Conservation (phyloP, 2,888 invertebrate species). For the Hoplodrina ambigua region DNA sequence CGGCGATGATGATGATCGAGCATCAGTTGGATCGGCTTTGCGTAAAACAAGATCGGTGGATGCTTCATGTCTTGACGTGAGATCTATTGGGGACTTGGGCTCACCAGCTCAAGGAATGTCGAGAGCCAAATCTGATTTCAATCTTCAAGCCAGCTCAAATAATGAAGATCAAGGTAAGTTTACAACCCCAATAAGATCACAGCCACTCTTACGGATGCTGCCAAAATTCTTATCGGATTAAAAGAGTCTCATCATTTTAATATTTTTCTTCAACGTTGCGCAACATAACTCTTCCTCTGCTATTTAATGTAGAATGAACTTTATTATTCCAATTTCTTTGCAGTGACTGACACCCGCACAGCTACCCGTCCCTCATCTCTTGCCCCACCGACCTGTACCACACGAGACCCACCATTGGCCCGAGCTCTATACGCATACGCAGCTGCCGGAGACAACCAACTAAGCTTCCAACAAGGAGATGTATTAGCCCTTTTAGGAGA, state of each 20-base stretch:
- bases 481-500: conserved; percentile 96
- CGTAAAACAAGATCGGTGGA: conserved; percentile 97
- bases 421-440: conserved; percentile 97
- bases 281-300: too few relatives aligned
- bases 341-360: conserved; percentile 80
- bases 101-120: conserved; percentile 92
- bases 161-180: conserved; percentile 92
- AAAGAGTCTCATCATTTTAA: too few relatives aligned
- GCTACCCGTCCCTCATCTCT: conserved; percentile 92
- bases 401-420: conserved; percentile 94
- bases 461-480: conserved; percentile 97
- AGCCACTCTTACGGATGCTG: not conserved
- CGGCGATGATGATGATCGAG: conserved; percentile 93
- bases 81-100: conserved; percentile 92
- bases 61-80: conserved; percentile 96
- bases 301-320: not conserved
- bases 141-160: conserved; percentile 94
- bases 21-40: conserved; percentile 94
- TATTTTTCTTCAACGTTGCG: too few relatives aligned
- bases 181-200: not conserved
- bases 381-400: conserved; percentile 89
- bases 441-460: conserved; percentile 96
- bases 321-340: conserved; percentile 20
- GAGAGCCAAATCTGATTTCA: conserved; percentile 96
- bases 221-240: too few relatives aligned